Conservation (phyloP, 1,140 invertebrate species). For the Temnothorax nylanderi region DNA sequence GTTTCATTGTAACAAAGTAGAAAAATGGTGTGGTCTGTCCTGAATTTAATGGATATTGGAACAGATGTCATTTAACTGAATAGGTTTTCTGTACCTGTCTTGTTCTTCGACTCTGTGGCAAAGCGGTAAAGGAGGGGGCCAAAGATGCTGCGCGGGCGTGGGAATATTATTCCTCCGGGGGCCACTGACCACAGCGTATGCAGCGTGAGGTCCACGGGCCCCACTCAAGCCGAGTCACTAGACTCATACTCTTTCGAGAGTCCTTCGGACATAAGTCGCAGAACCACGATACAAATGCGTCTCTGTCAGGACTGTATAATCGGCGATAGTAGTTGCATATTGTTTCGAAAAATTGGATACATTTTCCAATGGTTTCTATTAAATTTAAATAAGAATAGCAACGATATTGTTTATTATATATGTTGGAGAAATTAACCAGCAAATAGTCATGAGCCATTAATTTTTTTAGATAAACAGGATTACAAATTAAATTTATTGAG, state of each 20-base stretch:
- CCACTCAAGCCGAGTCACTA: slow-evolving; percentile 74
- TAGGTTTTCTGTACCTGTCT: slow-evolving; percentile 8
- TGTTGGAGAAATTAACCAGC: not conserved
- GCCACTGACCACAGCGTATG: slow-evolving; percentile 73
- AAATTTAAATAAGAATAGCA: not conserved
- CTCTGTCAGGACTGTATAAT: slow-evolving; percentile 16
- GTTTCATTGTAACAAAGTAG: not conserved
- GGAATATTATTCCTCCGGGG: slow-evolving; percentile 81
- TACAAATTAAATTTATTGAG: not conserved
- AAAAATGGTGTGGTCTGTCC: not conserved
- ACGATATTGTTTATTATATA: not conserved
- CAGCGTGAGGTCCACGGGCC: slow-evolving; percentile 24
- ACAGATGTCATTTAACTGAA: slow-evolving; percentile 36
- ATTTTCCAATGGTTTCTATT: slow-evolving; percentile 13
- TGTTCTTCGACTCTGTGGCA: not conserved
- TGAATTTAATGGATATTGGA: not conserved
- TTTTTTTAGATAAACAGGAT: not conserved
- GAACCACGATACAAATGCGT: slow-evolving; percentile 9
- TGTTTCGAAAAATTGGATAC: not conserved
- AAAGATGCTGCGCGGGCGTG: slow-evolving; percentile 79
- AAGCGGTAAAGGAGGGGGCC: slow-evolving; percentile 23
- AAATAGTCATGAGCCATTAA: not conserved
- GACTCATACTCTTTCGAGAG: slow-evolving; percentile 20
- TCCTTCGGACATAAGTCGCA: slow-evolving; percentile 24
- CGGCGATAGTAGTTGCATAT: not conserved